Percentiles rank a stretch among this genome's conserved stretches.
Evolutionary conservation across 2,888 invertebrate species (phyloP).

Genomic region (Pristionchus fissidentatus): DNA sequence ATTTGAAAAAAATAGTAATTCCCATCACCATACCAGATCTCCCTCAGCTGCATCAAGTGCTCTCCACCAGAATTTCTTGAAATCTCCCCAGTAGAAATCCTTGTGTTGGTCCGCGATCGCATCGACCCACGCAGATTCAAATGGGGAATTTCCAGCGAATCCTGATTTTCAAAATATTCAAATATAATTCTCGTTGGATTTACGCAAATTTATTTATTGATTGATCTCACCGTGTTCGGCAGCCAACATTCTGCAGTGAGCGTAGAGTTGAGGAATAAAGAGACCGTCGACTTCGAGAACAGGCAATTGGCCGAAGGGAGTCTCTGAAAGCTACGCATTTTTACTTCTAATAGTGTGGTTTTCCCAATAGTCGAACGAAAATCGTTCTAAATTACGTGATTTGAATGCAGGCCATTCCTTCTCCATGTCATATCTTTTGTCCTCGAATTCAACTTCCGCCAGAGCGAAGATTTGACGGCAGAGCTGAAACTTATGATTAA

Average conservation of each 20-base stretch:
- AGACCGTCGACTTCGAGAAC: slow-evolving; percentile 41
- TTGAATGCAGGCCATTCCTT: slow-evolving; percentile 41
- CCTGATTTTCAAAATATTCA: neutral
- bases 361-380: neutral
- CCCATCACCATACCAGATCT: neutral
- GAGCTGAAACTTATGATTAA: neutral
- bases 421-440: slow-evolving; percentile 24
- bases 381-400: neutral
- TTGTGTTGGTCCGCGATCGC: slow-evolving; percentile 40
- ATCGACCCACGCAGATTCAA: slow-evolving; percentile 41
- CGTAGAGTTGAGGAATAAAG: slow-evolving; percentile 24
- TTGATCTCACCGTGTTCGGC: neutral
- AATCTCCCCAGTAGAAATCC: slow-evolving; percentile 34
- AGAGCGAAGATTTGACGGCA: slow-evolving; percentile 18
- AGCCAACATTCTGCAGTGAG: slow-evolving; percentile 9
- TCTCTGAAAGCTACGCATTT: neutral
- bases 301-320: slow-evolving; percentile 27
- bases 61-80: slow-evolving; percentile 34
- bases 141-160: neutral
- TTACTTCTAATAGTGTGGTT: neutral
- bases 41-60: slow-evolving; percentile 30
- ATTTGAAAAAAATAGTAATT: neutral
- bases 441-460: slow-evolving; percentile 39
- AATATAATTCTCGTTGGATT: neutral
- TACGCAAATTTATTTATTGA: neutral